Evolutionary conservation across 2,797 vertebrate species (phyloP).

Genomic region (Lagodon rhomboides): DNA sequence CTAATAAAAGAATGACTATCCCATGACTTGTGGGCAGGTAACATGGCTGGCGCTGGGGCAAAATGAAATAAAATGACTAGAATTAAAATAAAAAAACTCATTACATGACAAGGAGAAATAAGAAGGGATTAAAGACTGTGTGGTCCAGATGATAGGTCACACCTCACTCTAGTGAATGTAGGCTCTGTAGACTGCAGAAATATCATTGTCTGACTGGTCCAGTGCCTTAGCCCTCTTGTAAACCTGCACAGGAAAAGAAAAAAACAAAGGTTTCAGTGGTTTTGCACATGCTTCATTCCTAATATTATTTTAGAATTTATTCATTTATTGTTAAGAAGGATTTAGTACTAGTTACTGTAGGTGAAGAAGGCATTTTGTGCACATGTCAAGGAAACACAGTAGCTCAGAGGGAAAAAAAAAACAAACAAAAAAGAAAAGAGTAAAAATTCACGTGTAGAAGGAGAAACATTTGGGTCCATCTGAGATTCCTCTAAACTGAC

Average conservation of each 20-base stretch:
- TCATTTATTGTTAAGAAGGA: neutral
- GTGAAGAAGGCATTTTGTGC: too few relatives aligned
- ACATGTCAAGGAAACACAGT: too few relatives aligned
- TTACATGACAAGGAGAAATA: constrained; percentile 64
- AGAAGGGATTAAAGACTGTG: constrained; percentile 61
- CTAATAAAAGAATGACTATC: constrained; percentile 41
- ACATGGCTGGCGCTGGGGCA: constrained; percentile 77
- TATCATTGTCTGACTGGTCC: constrained; percentile 99
- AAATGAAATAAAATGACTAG: constrained; percentile 82
- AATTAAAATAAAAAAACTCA: constrained; percentile 64
- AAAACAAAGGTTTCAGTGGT: neutral
- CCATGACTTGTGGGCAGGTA: constrained; percentile 66
- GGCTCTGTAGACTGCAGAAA: constrained; percentile 98
- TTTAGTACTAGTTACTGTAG: too few relatives aligned
- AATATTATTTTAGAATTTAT: neutral
- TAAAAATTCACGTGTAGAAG: too few relatives aligned
- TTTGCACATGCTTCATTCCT: neutral
- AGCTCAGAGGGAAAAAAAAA: too few relatives aligned
- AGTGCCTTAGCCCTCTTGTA: constrained; percentile 99
- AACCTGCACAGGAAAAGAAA: constrained; percentile 84
- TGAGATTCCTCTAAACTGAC: too few relatives aligned
- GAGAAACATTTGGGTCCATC: too few relatives aligned
- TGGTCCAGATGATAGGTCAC: constrained; percentile 89
- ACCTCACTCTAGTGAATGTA: constrained; percentile 94
- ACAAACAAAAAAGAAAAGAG: too few relatives aligned